These are phyloP conservation scores for Paguma larvata DNA, from an alignment of 2,797 vertebrate genomes.

Conservation along the genomic window DNA sequence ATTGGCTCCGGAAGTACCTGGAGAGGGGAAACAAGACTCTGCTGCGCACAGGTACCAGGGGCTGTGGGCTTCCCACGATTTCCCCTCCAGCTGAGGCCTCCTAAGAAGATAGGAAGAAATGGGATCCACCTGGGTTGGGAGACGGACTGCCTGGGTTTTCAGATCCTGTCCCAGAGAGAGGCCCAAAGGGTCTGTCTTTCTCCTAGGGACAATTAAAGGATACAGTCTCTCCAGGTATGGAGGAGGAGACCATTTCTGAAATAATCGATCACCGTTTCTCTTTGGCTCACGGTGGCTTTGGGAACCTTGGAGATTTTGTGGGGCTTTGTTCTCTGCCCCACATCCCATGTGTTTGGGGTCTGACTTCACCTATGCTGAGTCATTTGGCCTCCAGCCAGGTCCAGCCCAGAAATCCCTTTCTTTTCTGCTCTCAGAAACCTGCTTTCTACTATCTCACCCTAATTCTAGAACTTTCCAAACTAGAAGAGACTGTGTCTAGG, in stretches of 20 bases:
- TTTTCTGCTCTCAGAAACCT: neutral
- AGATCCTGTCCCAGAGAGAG: neutral
- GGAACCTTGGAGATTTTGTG: neutral
- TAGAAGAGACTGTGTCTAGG: neutral
- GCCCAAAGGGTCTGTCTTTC: neutral
- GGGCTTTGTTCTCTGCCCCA: neutral
- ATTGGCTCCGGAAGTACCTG: neutral
- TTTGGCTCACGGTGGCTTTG: neutral
- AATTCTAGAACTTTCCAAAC: neutral
- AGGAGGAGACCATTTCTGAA: neutral
- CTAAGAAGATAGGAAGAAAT: neutral
- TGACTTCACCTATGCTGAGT: neutral
- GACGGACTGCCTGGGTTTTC: neutral
- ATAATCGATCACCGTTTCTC: accelerated
- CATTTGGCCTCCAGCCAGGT: neutral
- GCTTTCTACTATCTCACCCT: neutral
- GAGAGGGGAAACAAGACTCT: neutral
- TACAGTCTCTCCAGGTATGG: neutral
- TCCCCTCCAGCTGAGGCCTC: neutral
- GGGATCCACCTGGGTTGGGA: neutral
- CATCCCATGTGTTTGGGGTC: neutral
- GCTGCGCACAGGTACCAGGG: neutral
- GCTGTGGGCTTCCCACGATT: accelerated
- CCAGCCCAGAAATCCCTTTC: neutral
- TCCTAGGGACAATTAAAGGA: neutral